Conservation (phyloP, 2,797 vertebrate species). For the Bucorvus abyssinicus region DNA sequence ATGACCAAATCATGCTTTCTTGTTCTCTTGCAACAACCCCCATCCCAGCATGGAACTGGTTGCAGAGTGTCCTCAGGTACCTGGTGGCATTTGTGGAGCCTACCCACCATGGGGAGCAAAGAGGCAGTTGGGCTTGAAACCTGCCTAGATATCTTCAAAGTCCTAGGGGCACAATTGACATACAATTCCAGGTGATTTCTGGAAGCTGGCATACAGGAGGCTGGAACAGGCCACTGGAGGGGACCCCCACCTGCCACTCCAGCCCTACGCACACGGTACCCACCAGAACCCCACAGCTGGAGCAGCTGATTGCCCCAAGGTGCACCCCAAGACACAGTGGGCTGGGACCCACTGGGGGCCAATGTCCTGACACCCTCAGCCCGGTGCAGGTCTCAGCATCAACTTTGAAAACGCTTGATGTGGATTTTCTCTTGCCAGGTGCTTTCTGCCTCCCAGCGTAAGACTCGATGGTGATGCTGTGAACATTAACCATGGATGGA, state of each 20-base stretch:
- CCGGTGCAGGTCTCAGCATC: not conserved
- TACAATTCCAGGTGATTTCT: not conserved
- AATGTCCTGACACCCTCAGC: not conserved
- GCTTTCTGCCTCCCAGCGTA: not conserved
- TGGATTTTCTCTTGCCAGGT: not conserved
- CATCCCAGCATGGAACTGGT: not conserved
- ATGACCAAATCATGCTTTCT: not conserved
- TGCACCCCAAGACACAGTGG: not conserved
- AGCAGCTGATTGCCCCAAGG: not conserved
- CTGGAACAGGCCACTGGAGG: accelerated
- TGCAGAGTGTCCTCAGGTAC: not conserved
- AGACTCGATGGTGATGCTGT: accelerated
- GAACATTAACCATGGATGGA: not conserved
- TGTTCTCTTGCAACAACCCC: not conserved
- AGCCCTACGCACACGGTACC: not conserved
- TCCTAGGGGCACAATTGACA: not conserved
- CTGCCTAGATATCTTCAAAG: not conserved
- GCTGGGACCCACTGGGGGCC: not conserved
- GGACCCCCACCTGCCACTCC: not conserved
- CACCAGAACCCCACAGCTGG: accelerated
- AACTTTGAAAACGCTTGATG: accelerated
- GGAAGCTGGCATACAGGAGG: not conserved
- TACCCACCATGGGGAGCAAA: accelerated
- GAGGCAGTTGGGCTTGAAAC: not conserved
- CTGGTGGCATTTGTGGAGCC: not conserved